Evolutionary conservation across 2,113 vertebrate genomes (phyloP).

Genomic region (Scalopus aquaticus): DNA sequence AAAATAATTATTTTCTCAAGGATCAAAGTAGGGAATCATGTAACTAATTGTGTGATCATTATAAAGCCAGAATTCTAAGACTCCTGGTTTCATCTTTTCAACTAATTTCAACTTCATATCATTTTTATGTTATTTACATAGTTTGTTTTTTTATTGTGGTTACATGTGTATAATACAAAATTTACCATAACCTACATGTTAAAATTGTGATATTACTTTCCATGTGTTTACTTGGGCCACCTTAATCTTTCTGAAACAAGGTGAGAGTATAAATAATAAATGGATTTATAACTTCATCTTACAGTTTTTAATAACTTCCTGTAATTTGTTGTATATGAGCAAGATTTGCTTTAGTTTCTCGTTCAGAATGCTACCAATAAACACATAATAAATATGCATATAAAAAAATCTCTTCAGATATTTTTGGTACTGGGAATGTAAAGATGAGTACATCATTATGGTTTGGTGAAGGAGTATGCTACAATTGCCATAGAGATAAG

Average conservation of each 20-base stretch:
- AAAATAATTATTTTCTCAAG: constrained; percentile 33
- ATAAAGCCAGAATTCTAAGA: not conserved
- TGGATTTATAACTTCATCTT: constrained; percentile 29
- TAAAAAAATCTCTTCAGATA: not conserved
- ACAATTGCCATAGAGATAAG: not conserved
- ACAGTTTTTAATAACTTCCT: not conserved
- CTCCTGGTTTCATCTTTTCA: constrained; percentile 15
- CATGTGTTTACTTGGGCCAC: not conserved
- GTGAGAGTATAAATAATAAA: constrained; percentile 19
- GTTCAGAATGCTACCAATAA: not conserved
- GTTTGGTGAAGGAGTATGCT: not conserved
- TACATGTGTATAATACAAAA: not conserved
- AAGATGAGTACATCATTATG: not conserved
- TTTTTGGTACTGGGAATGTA: not conserved
- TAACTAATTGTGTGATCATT: not conserved
- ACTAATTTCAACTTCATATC: constrained; percentile 25
- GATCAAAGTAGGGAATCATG: not conserved
- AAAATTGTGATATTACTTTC: constrained; percentile 27
- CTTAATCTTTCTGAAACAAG: constrained; percentile 46
- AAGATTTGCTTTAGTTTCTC: not conserved
- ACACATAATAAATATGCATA: not conserved
- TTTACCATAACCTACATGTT: not conserved
- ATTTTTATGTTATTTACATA: not conserved
- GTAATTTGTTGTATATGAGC: not conserved
- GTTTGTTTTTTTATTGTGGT: constrained; percentile 17